Evolutionary conservation across 2,888 invertebrate genomes (phyloP).

Genomic region (Gastrophysa polygoni): DNA sequence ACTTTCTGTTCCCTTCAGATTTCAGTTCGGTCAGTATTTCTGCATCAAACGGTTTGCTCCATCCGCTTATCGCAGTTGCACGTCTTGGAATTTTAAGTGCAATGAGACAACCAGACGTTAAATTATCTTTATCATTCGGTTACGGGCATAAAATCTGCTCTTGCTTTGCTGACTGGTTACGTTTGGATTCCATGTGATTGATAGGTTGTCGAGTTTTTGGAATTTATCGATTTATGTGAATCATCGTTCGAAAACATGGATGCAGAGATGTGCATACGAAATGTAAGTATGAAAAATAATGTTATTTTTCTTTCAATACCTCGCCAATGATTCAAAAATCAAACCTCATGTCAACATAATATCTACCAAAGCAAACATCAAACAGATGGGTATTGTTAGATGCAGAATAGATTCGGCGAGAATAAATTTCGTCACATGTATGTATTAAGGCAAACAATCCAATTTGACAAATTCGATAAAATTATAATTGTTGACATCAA

Average conservation of each 20-base stretch:
- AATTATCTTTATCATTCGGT: not conserved
- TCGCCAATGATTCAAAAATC: too few relatives aligned
- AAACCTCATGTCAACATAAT: too few relatives aligned
- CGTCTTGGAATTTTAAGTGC: slow-evolving; percentile 33
- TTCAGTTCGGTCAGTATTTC: slow-evolving; percentile 29
- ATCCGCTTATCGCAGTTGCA: slow-evolving; percentile 15
- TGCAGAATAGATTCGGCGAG: too few relatives aligned
- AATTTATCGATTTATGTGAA: not conserved
- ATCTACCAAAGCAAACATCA: too few relatives aligned
- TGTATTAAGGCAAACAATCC: too few relatives aligned
- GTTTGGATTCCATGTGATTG: not conserved
- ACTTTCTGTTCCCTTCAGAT: slow-evolving; percentile 16
- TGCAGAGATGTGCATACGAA: not conserved
- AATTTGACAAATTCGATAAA: too few relatives aligned
- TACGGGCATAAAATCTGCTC: not conserved
- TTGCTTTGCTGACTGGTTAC: not conserved
- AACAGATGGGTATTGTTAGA: too few relatives aligned
- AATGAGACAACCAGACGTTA: slow-evolving; percentile 10
- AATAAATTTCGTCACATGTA: too few relatives aligned
- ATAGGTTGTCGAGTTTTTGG: not conserved
- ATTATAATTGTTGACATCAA: too few relatives aligned
- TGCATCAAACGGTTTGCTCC: slow-evolving; percentile 14
- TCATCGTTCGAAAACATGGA: not conserved
- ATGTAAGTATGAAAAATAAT: not conserved
- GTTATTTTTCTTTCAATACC: too few relatives aligned